Base-by-base conservation (phyloP, 2,888 invertebrate genomes). In the Rotaria sp. region DNA sequence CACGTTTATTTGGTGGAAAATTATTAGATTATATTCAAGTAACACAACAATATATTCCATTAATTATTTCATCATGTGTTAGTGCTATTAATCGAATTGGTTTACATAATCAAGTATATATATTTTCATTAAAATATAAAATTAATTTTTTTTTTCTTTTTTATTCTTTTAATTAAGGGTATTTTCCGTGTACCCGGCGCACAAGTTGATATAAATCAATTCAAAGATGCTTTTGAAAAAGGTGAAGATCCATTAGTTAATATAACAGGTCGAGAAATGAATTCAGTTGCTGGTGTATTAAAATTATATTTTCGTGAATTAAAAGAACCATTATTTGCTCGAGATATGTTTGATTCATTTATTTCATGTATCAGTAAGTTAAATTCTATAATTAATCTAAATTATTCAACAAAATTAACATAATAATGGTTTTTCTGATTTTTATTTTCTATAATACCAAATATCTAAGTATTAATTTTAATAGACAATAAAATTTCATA, bases 161-260 rank as follows among this genome's bases (percentile, higher is more conserved):
- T 18, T 18, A 50, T 50, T 18, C 15, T 50, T 13, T 15, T n/a
- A n/a, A 50, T 45, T 80, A 18, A 80, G 92, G 97, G 97, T 88
- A 94, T 97, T 89, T 98, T 97, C 93, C 93, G 97, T 89, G 96
- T 98, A 86, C 96, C 96, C 38, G 97, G 93, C 41, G 92, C 93
- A 45, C 96, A 96, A 92, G 94, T 96, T 88, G 97, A 97, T 92
- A 96, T 97, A 90, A 95, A 95, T 91, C 95, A 96, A 91, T 95
- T 97, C 92, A 94, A 95, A 88, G 95, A 95, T 90, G 93, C 94
- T 89, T 97, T 97, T 92, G 97, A 97, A 92, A 93, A 95, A 90
- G 96, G 93, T 85, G 96, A 96, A 90, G 97, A 97, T 92, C 96
- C 97, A 55, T 93, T 97, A 89, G 94, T 95, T 15, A 94, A 94